These are phyloP conservation scores for Microctonus brassicae DNA, from an alignment of 2,888 invertebrate species.

Conservation along the genomic window DNA sequence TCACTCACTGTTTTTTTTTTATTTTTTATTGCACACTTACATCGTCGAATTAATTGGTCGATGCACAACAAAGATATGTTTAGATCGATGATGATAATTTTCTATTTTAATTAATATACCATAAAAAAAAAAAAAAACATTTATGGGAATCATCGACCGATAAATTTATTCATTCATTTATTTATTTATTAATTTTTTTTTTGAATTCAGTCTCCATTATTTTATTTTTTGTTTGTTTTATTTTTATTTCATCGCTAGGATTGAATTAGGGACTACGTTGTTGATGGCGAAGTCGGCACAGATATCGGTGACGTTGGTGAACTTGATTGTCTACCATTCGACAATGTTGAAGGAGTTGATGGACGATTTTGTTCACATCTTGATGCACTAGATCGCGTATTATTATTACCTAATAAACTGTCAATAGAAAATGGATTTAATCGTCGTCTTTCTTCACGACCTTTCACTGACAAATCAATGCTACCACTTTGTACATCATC, in stretches of 20 bases:
- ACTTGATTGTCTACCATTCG: constrained; percentile 61
- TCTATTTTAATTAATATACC: neutral
- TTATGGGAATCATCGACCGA: constrained; percentile 21
- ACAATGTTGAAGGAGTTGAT: constrained; percentile 57
- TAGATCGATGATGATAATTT: constrained; percentile 29
- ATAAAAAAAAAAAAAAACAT: neutral
- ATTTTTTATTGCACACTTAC: constrained; percentile 31
- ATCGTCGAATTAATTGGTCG: constrained; percentile 14
- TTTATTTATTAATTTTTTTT: neutral
- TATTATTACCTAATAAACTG: constrained; percentile 76
- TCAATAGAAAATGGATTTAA: constrained; percentile 92
- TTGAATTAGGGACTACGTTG: constrained; percentile 56
- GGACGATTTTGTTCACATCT: constrained; percentile 55
- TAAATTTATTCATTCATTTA: neutral
- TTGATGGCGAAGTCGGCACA: constrained; percentile 61
- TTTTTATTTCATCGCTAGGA: neutral
- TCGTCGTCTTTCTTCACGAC: constrained; percentile 75
- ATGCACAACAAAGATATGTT: constrained; percentile 1
- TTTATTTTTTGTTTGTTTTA: constrained; percentile 2
- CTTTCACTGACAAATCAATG: constrained; percentile 69
- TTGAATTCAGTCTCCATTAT: constrained; percentile 19
- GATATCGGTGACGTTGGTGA: constrained; percentile 61
- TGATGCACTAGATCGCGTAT: constrained; percentile 53
- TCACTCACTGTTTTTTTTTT: too few relatives aligned
- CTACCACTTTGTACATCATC: constrained; percentile 67